Evolutionary conservation across 2,113 vertebrate species (phyloP), one percentile per base, ranked within the genome.

Genomic region (Myrmophylax atrothorax): DNA sequence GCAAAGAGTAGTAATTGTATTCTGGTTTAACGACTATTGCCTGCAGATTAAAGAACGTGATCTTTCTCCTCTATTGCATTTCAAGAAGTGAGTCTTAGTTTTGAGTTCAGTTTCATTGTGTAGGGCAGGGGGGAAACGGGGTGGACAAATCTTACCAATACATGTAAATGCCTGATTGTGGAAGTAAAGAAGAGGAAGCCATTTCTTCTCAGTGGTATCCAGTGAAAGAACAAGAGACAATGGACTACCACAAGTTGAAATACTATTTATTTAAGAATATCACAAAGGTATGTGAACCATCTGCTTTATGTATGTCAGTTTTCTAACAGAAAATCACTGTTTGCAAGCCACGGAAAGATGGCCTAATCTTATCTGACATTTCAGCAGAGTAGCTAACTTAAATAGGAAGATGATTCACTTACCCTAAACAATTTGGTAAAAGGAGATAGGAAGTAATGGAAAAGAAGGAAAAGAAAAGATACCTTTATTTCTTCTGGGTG

Each of bases 21-120:
- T 9, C 29, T 62, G 31, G n/a, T 12, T n/a, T 28, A 52, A 3
- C 37, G 49, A 17, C 14, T 79, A 4, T 28, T 5, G 2, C 3
- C 18, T 23, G 5, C 24, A 49, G 22, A 9, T 58, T 0, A 0
- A 66, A 47, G 29, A 7, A 69, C 10, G 12, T 38, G 29, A 80
- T 56, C 3, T 24, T 17, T 74, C 13, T 11, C 20, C 9, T 64
- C 35, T 64, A 7, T 37, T 83, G 53, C 20, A 6, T 49, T 76
- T 67, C 31, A 44, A 31, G 14, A 88, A 53, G 10, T n/a, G 18
- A 73, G 3, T 35, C n/a, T 49, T 38, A 19, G 8, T 13, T 77
- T 38, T 1, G 4, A 81, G 18, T 52, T 67, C 33, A 80, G 10
- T 58, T 84, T n/a, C 20, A 44, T 31, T 46, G 6, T 26, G 37